Percentiles rank a stretch among this genome's conserved stretches.
Conservation (phyloP, 2,888 invertebrate genomes). For the Dolichomitus sp. region DNA sequence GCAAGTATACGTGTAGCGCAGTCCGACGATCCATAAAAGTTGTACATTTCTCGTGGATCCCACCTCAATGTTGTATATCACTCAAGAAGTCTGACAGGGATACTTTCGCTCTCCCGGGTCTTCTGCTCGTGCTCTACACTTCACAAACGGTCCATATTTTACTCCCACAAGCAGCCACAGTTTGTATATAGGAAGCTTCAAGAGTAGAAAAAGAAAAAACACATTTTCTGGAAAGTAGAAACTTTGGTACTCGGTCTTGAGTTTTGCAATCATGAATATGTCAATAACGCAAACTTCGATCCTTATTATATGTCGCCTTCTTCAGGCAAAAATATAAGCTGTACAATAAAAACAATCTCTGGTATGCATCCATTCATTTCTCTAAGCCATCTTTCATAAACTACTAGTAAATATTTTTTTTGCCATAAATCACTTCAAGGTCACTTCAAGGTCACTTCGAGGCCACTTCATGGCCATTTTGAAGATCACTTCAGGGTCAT, state of each 20-base stretch:
- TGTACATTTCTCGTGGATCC: constrained; percentile 71
- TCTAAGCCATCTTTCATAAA: background rate
- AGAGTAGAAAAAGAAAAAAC: background rate
- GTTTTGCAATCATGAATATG: background rate
- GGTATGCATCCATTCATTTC: background rate
- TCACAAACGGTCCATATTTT: constrained; percentile 59
- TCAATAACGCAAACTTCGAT: background rate
- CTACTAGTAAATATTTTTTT: background rate
- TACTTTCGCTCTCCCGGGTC: constrained; percentile 49
- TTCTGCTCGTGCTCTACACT: constrained; percentile 18
- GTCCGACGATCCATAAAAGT: constrained; percentile 74
- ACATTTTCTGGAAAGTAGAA: background rate
- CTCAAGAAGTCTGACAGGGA: constrained; percentile 64
- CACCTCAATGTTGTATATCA: constrained; percentile 76
- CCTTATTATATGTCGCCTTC: background rate
- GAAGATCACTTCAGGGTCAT: too few relatives aligned
- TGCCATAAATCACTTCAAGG: background rate
- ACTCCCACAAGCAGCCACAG: constrained; percentile 32
- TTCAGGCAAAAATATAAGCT: background rate
- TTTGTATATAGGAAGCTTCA: background rate
- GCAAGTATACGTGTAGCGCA: background rate
- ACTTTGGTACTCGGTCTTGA: background rate
- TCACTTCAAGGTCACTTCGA: too few relatives aligned
- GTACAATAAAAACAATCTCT: background rate
- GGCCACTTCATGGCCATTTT: too few relatives aligned